Conservation (phyloP, 2,113 vertebrate species). For the Corythornis cristatus region DNA sequence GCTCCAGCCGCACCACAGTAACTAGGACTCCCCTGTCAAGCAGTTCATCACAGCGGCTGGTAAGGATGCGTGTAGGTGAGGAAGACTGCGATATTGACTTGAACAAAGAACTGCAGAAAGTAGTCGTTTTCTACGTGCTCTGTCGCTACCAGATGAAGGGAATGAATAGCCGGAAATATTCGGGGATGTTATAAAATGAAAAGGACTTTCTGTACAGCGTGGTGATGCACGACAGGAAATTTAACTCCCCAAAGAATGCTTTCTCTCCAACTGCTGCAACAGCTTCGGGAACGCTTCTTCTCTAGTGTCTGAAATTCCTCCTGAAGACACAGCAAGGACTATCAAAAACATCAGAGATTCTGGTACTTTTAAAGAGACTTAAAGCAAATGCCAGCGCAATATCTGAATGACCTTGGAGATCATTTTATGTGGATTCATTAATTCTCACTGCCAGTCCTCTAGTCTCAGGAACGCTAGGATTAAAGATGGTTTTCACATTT, state of each 20-base stretch:
- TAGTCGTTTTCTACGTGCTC: not conserved
- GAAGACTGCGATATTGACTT: slow-evolving; percentile 26
- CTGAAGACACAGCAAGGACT: slow-evolving; percentile 65
- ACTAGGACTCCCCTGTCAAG: slow-evolving; percentile 38
- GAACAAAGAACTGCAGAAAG: slow-evolving; percentile 14
- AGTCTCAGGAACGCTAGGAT: slow-evolving; percentile 66
- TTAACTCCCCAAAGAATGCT: slow-evolving; percentile 74
- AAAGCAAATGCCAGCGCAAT: slow-evolving; percentile 38
- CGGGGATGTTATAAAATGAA: slow-evolving; percentile 57
- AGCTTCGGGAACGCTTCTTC: slow-evolving; percentile 39
- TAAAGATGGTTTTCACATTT: slow-evolving; percentile 60
- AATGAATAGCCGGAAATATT: slow-evolving; percentile 31
- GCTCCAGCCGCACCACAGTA: slow-evolving; percentile 59
- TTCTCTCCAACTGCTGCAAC: slow-evolving; percentile 63
- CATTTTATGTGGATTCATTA: slow-evolving; percentile 63
- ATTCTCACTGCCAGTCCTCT: slow-evolving; percentile 56
- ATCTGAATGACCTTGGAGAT: slow-evolving; percentile 79
- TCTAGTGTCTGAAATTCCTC: slow-evolving; percentile 52
- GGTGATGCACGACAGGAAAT: slow-evolving; percentile 47
- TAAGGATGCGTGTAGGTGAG: slow-evolving; percentile 70
- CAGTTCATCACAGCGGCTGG: slow-evolving; percentile 42
- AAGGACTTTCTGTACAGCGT: slow-evolving; percentile 57
- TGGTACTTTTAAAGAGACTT: slow-evolving; percentile 67
- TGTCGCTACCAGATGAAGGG: slow-evolving; percentile 11
- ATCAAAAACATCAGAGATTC: slow-evolving; percentile 40